Percentiles rank a stretch among this genome's conserved stretches.
Evolutionary conservation across 2,888 invertebrate genomes (phyloP).

Genomic region (Apamea monoglypha): DNA sequence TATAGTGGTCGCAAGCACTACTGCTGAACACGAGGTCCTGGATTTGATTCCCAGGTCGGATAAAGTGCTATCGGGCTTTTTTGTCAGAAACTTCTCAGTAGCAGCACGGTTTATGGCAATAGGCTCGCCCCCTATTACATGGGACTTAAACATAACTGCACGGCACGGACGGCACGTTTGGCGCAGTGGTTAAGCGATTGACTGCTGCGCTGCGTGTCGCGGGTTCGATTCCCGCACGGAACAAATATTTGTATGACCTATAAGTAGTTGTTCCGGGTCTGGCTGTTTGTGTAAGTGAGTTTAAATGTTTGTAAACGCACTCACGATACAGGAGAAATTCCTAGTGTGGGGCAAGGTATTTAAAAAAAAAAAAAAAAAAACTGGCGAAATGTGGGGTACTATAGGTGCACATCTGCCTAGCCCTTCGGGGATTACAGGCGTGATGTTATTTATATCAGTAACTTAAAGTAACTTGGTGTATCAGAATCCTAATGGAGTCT

Average conservation of each 20-base stretch:
- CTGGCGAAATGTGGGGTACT: not conserved
- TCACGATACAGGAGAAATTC: no score
- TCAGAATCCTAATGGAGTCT: not conserved
- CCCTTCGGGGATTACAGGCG: no score
- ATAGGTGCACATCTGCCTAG: not conserved
- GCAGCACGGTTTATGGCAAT: not conserved
- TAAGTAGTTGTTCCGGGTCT: no score
- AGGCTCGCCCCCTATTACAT: not conserved
- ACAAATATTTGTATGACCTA: no score
- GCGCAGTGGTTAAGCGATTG: no score
- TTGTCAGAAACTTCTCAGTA: not conserved
- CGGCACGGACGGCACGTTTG: no score
- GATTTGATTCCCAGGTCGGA: not conserved
- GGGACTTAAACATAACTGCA: not conserved
- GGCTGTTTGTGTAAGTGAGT: no score
- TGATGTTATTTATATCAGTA: not conserved
- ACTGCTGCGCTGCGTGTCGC: no score
- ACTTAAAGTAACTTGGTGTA: not conserved
- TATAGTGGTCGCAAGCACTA: not conserved
- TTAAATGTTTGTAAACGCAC: no score
- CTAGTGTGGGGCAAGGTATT: no score
- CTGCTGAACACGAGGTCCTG: not conserved
- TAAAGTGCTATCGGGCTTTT: not conserved
- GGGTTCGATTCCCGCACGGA: no score
- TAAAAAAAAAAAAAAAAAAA: no score